Evolutionary conservation across 2,113 vertebrate genomes (phyloP).

Genomic region (Galemys pyrenaicus): DNA sequence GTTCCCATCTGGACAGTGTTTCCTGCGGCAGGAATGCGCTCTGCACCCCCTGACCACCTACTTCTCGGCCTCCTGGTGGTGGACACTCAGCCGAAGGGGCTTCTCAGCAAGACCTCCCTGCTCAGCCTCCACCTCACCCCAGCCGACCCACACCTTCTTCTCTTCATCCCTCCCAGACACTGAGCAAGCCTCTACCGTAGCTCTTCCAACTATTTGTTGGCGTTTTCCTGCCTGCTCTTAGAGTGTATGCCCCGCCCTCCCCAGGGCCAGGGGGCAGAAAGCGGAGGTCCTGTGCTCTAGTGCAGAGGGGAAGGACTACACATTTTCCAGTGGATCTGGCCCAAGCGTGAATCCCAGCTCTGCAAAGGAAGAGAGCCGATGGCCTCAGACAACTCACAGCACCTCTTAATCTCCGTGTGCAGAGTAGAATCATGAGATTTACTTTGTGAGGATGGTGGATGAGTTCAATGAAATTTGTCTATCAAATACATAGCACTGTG

Average conservation of each 20-base stretch:
- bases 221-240: not conserved
- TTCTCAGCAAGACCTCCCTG: not conserved
- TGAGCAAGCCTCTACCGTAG: not conserved
- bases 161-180: not conserved
- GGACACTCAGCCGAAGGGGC: not conserved
- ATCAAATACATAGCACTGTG: not conserved
- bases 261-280: not conserved
- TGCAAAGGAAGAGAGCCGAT: not conserved
- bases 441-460: not conserved
- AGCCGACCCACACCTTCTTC: not conserved
- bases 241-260: not conserved
- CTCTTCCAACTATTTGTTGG: not conserved
- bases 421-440: conserved; percentile 20
- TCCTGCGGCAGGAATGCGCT: conserved; percentile 36
- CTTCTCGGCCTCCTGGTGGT: not conserved
- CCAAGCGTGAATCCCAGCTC: not conserved
- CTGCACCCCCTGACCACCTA: not conserved
- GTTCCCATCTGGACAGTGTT: conserved; percentile 35
- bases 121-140: not conserved
- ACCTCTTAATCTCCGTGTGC: not conserved
- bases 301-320: not conserved
- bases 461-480: not conserved
- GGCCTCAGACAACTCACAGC: not conserved
- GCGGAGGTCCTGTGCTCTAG: not conserved
- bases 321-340: not conserved